Conservation (phyloP, 23 tunicate genomes). For the Trididemnum nubilum region DNA sequence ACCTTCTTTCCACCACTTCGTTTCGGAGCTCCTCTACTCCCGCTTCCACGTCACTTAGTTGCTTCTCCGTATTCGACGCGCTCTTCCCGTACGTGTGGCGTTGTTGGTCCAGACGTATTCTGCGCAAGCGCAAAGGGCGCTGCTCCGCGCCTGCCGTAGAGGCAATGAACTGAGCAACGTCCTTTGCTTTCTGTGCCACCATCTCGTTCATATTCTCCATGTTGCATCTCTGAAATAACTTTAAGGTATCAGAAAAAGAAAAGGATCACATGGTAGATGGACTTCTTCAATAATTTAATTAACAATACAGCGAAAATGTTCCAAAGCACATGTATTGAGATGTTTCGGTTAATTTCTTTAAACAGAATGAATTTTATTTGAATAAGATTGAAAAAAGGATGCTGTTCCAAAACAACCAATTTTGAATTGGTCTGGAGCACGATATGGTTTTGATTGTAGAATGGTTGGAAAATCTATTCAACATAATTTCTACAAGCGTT, state of each 20-base stretch:
- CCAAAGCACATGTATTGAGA: no score
- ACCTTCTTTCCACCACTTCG: conserved; percentile 91
- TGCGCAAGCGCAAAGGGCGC: conserved; percentile 68
- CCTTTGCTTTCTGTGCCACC: conserved; percentile 49
- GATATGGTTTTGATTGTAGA: no score
- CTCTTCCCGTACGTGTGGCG: conserved; percentile 59
- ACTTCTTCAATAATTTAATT: background rate
- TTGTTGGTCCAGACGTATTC: conserved; percentile 58
- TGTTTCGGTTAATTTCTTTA: no score
- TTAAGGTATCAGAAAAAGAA: no score
- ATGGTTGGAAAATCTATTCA: no score
- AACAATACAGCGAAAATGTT: no score
- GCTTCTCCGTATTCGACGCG: conserved; percentile 66
- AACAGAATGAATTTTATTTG: no score
- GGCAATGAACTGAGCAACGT: conserved; percentile 47
- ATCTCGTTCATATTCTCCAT: conserved; percentile 69
- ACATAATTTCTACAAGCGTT: no score
- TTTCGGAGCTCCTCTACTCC: conserved; percentile 84
- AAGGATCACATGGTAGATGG: no score
- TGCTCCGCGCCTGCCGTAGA: conserved; percentile 68
- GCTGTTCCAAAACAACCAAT: no score
- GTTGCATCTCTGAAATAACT: conserved; percentile 45
- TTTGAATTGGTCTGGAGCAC: no score
- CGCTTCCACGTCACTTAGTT: conserved; percentile 77
- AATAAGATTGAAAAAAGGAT: no score